Base-by-base conservation (phyloP, 2,888 invertebrate genomes). In the Caenorhabditis doughertyi region DNA sequence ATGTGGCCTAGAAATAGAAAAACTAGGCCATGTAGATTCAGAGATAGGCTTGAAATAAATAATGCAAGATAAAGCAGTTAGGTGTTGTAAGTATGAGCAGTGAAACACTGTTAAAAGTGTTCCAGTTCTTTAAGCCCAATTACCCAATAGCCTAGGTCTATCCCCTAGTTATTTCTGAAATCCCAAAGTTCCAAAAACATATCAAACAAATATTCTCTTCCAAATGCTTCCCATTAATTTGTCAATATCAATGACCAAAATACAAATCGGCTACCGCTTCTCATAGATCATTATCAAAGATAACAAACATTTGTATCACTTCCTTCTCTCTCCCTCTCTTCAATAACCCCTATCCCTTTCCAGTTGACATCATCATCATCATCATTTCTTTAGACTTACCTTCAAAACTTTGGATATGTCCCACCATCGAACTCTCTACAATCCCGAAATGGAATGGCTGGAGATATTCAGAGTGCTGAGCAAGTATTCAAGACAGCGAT, bases 401-500 rank as follows among this genome's bases (percentile, higher is more conserved):
- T 91, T 9, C 88, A 91, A 87, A 79, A 87, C 42, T 91, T 90
- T 67, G 91, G 91, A 25, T 91, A 91, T 79, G 89, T 90, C 2
- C 85, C 73, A 11, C 89, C 90, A 9, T 79, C 87, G 2, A 84
- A 86, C 56, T 71, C 85, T 1, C 44, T 87, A 0, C 47, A 56
- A 32, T 25, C 83, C 8, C 71, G 83, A 9, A 67, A 79, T 18
- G 90, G 89, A 39, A 82, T 89, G 81, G 65, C 86, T 3, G 89
- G 85, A 8, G 90, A 89, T 49, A 76, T 90, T 51, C 68, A 80
- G 7, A 79, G 65, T 53, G 74, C 81, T n/a, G 86, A 68, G 49
- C 72, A 72, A 39, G 49, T 87, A 0, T 74, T 90, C 71, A 87
- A 87, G 47, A 72, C 79, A 21, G 90, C 90, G 0, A 85, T 90